A percentile compares a stretch with the other conserved stretches of the same genome.
These are phyloP conservation scores for Athene cunicularia DNA, from an alignment of 2,113 vertebrate species.

Conservation along the genomic window DNA sequence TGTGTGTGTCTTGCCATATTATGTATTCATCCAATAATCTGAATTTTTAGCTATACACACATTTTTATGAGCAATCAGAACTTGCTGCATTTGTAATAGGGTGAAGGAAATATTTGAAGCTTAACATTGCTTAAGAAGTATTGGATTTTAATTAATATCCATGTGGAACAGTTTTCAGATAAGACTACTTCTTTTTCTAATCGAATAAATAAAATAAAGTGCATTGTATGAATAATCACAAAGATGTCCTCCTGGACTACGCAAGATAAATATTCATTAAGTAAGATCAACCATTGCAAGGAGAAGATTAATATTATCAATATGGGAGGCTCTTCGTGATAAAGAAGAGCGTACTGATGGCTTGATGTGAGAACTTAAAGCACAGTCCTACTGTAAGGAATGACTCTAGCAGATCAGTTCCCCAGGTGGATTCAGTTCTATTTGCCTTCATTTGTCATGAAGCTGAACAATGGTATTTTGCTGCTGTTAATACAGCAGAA, in stretches of 20 bases:
- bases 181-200: not conserved
- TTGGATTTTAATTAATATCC: slow-evolving; percentile 64
- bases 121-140: slow-evolving; percentile 37
- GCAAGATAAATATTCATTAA: slow-evolving; percentile 27
- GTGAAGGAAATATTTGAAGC: slow-evolving; percentile 50
- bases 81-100: slow-evolving; percentile 56
- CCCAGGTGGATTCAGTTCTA: not conserved
- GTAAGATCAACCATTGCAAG: slow-evolving; percentile 26
- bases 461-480: not conserved
- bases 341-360: not conserved
- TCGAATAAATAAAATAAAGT: not conserved
- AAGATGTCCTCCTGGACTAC: not conserved
- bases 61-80: slow-evolving; percentile 52
- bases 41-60: slow-evolving; percentile 44
- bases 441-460: not conserved
- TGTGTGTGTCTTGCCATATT: slow-evolving; percentile 4
- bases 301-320: not conserved
- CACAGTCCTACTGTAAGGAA: not conserved
- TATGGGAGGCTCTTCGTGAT: not conserved
- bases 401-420: not conserved
- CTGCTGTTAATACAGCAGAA: not conserved
- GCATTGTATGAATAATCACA: not conserved
- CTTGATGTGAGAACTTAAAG: not conserved
- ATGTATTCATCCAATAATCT: slow-evolving; percentile 71
- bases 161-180: slow-evolving; percentile 20